Conservation (phyloP, 2,797 vertebrate species). For the Loriculus beryllinus region DNA sequence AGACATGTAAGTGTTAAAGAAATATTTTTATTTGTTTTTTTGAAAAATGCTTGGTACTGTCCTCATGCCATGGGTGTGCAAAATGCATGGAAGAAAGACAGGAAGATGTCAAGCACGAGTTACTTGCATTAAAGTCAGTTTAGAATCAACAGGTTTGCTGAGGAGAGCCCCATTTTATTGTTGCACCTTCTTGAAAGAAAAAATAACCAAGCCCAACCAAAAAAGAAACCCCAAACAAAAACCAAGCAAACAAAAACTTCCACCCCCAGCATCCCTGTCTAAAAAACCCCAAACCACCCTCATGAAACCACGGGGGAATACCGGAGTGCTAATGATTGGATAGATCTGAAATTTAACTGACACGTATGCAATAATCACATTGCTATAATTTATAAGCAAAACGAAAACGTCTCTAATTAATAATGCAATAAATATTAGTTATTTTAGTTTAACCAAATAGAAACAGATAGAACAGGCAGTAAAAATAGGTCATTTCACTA, state of each 20-base stretch:
- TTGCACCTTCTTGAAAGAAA: neutral
- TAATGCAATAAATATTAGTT: neutral
- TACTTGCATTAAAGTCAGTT: neutral
- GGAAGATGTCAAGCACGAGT: neutral
- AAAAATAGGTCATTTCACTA: neutral
- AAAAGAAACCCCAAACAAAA: neutral
- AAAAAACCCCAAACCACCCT: neutral
- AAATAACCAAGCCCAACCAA: neutral
- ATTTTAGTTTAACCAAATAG: neutral
- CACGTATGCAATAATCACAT: neutral
- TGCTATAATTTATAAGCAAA: neutral
- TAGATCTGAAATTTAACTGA: neutral
- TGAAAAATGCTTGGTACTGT: neutral
- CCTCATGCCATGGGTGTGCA: neutral
- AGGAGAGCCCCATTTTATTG: neutral
- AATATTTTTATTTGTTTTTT: neutral
- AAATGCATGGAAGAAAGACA: neutral
- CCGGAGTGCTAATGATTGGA: neutral
- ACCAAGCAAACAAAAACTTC: neutral
- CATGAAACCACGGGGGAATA: neutral
- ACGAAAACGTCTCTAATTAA: neutral
- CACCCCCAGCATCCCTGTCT: neutral
- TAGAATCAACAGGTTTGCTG: neutral
- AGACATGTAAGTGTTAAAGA: neutral
- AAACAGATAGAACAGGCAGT: neutral